Percentiles rank a stretch among this genome's conserved stretches.
Conservation (phyloP, 2,113 vertebrate genomes). For the Tretioscincus oriximinensis region DNA sequence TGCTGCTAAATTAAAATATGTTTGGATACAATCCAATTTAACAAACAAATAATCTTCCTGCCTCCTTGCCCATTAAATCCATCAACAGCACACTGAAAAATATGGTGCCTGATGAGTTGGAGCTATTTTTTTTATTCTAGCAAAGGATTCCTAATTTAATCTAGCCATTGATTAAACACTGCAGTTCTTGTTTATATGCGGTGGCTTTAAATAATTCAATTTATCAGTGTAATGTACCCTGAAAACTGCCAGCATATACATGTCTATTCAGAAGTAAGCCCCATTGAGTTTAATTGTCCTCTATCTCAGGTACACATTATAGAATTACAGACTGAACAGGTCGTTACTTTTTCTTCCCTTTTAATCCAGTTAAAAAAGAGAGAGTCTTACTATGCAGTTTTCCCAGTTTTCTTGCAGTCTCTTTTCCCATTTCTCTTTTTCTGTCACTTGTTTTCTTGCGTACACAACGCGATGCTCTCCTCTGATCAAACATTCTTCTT, state of each 20-base stretch:
- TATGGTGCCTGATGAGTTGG: not conserved
- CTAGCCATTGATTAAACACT: not conserved
- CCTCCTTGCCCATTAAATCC: too few species aligned
- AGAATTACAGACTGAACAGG: not conserved
- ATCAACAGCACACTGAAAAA: not conserved
- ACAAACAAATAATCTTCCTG: not conserved
- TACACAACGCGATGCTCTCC: conserved; percentile 51
- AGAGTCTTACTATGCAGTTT: conserved; percentile 81
- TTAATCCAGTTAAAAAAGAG: not conserved
- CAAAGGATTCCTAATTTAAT: not conserved
- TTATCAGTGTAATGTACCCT: not conserved
- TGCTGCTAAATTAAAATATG: too few species aligned
- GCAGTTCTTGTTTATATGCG: not conserved
- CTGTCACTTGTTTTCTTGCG: conserved; percentile 65
- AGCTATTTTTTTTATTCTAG: not conserved
- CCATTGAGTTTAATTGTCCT: not conserved
- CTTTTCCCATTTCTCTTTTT: conserved; percentile 80
- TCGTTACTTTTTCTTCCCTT: not conserved
- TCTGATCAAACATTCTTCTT: conserved; percentile 76
- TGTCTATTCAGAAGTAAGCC: not conserved
- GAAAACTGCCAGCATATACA: not conserved
- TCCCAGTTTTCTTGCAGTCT: conserved; percentile 94
- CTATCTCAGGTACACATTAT: not conserved
- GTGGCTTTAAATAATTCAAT: not conserved
- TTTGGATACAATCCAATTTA: not conserved